phyloP scores from a whole-genome alignment of 2,888 invertebrate species.

The Timema podura region DNA sequence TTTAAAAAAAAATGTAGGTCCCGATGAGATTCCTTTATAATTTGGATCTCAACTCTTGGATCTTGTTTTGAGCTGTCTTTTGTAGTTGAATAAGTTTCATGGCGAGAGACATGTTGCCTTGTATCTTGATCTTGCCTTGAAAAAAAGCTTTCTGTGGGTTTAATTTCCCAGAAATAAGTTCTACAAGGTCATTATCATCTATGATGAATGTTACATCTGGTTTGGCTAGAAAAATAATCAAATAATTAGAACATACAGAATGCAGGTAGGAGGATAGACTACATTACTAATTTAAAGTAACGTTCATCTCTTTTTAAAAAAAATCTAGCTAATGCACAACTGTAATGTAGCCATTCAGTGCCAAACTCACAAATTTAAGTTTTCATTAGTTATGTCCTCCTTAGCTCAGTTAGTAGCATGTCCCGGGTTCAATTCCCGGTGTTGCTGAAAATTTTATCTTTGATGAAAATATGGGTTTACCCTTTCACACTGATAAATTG shows the following conservation, averaged over 20 bases:
- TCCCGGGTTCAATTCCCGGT: too few relatives aligned
- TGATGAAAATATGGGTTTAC: too few relatives aligned
- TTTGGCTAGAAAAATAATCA: conserved; percentile 56
- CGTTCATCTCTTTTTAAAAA: background rate
- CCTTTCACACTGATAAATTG: too few relatives aligned
- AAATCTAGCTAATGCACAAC: background rate
- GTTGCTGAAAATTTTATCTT: too few relatives aligned
- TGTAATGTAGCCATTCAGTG: background rate
- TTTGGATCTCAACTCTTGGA: conserved; percentile 70
- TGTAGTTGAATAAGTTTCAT: conserved; percentile 89
- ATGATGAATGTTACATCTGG: conserved; percentile 87
- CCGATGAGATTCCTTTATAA: conserved; percentile 46
- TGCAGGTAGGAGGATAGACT: background rate
- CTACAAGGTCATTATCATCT: conserved; percentile 82
- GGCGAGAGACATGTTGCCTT: conserved; percentile 94
- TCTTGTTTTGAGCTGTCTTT: conserved; percentile 65
- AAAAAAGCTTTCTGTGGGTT: conserved; percentile 95
- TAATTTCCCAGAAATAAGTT: conserved; percentile 83
- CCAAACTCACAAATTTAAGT: too few relatives aligned
- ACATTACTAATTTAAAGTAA: background rate
- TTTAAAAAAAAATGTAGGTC: too few relatives aligned
- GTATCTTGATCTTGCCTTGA: conserved; percentile 94
- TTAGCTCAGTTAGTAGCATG: too few relatives aligned
- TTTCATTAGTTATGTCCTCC: too few relatives aligned
- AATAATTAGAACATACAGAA: background rate